phyloP scores from a whole-genome alignment of 2,113 vertebrate genomes.

The Girardinichthys multiradiatus region DNA sequence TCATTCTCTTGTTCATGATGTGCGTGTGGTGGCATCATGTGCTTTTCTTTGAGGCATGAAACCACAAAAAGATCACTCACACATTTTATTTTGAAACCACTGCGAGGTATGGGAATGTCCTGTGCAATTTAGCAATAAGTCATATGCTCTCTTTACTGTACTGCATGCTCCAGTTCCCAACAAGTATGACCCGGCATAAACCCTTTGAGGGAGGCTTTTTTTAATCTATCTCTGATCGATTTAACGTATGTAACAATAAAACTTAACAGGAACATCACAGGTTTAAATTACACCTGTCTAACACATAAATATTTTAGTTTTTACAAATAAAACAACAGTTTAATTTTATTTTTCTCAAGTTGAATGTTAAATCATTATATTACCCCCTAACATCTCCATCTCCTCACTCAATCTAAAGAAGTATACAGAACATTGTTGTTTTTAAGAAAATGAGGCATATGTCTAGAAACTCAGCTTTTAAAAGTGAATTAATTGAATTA shows the following conservation, averaged over 20 bases:
- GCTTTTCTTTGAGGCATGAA: conserved; percentile 56
- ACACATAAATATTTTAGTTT: not conserved
- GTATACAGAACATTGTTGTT: not conserved
- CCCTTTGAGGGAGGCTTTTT: not conserved
- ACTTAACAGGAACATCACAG: not conserved
- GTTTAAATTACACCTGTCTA: not conserved
- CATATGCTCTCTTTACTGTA: conserved; percentile 63
- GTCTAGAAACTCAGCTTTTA: not conserved
- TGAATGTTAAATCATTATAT: not conserved
- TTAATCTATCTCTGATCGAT: conserved; percentile 7
- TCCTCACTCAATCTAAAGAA: not conserved
- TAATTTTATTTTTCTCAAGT: not conserved
- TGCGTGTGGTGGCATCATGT: conserved; percentile 55
- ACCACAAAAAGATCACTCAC: conserved; percentile 50
- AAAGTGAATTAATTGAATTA: too few relatives aligned
- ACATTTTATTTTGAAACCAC: conserved; percentile 56
- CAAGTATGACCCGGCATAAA: conserved; percentile 46
- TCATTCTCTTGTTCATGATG: conserved; percentile 55
- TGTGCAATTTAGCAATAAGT: conserved; percentile 51
- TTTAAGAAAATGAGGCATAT: not conserved
- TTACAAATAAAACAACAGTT: not conserved
- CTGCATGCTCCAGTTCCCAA: conserved; percentile 45
- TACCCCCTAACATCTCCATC: not conserved
- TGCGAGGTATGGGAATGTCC: conserved; percentile 49
- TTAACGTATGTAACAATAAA: not conserved